Base-by-base conservation (phyloP, 2,797 vertebrate species). In the Odontamblyopus rebecca region DNA sequence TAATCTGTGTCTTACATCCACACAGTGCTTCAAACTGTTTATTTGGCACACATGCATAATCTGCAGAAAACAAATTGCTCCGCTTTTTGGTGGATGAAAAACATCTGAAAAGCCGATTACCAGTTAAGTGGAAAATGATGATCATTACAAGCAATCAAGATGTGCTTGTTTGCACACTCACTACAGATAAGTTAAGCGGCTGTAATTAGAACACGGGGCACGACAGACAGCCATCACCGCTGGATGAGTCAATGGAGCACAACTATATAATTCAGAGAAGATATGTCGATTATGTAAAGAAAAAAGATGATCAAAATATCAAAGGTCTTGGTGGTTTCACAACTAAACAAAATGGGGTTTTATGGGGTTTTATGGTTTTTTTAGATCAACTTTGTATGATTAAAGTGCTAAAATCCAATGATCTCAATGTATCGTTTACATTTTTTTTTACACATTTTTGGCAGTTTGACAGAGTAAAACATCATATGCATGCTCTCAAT, bases 121-220 rank as follows among this genome's bases (percentile, higher is more conserved):
- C 77, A 86, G 75, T 82, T 90, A 92, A 93, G 86, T 92, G 89
- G 89, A 88, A 92, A 93, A 93, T 93, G 68, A 92, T 82, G 70
- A 91, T 91, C 87, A 91, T 92, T 92, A 91, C 82, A 82, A 84
- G 86, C 82, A 90, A 92, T 91, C 88, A 82, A 83, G 76, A 86
- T 81, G 69, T 64, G 79, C 81, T 81, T 89, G 86, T 91, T 88
- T 93, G 79, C 85, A 81, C 79, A 84, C 82, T 76, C 79, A 84
- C 82, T 76, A 82, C 68, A 71, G 86, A 86, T 80, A 82, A 82
- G 85, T 88, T 88, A 79, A 86, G 85, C 83, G 84, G 83, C 84
- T 85, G 79, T 88, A 90, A 91, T 92, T 92, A 87, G 78, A 80
- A 75, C 81, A 62, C 6, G 18, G 80, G 75, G 81, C 77, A 82